Evolutionary conservation across 2,888 invertebrate genomes (phyloP), one percentile per base, ranked within the genome.

Genomic region (Cephalotes varians): DNA sequence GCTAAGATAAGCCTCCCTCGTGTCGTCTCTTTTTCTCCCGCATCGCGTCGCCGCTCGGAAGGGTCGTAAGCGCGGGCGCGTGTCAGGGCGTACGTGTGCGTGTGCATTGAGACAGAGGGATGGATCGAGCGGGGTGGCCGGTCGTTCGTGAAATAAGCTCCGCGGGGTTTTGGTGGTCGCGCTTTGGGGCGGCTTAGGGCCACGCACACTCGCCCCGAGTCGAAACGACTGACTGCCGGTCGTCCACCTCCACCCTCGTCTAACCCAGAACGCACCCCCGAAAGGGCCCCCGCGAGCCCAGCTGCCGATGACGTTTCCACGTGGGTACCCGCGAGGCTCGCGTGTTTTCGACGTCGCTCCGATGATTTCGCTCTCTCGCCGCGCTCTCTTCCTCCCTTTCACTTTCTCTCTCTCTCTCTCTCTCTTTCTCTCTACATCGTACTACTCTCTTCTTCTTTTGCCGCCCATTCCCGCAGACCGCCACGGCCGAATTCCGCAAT

Each of bases 231-330:
- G 86, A 89, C 90, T 88, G 85, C 90, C 77, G 56, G 71, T 77
- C 88, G 87, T 85, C 74, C 65, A 25, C 65, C 73, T 67, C 31
- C 58, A 25, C 87, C 79, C 85, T 74, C 72, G 64, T 67, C 69
- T 81, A 84, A 80, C 56, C 87, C 87, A 90, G 90, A 90, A 91
- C 83, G 84, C 84, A 85, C 87, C 88, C 87, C 90, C 81, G 82
- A 83, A 87, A 89, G 91, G 90, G 91, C 92, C 87, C 88, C 85
- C 83, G 87, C 90, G 90, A 90, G 87, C 87, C 87, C 88, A 87
- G 90, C 89, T 89, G 88, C 90, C 93, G 93, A 94, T 94, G 94
- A 94, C 94, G 94, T 94, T 94, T 94, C 94, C 94, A 91, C 94
- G 92, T 93, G 94, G 93, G 90, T 94, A 92, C 91, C 92, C 93